These are phyloP conservation scores for Trachurus trachurus DNA, from an alignment of 2,797 vertebrate species.

Conservation along the genomic window DNA sequence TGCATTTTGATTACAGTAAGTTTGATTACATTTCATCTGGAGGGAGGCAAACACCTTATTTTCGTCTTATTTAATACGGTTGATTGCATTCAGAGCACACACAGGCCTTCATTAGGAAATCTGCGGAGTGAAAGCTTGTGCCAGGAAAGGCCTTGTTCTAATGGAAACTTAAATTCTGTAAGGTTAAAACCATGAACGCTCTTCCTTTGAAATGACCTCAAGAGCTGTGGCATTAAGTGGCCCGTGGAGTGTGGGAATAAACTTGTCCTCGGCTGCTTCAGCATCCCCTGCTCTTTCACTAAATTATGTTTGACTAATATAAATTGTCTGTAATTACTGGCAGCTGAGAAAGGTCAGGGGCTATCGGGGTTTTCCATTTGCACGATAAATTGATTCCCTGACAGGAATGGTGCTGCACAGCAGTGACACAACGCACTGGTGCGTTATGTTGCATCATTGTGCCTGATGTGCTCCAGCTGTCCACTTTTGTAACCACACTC, in stretches of 20 bases:
- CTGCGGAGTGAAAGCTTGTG: slow-evolving; percentile 5
- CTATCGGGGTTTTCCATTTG: slow-evolving; percentile 69
- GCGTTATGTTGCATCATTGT: slow-evolving; percentile 58
- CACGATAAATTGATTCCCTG: slow-evolving; percentile 63
- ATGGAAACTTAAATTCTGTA: slow-evolving; percentile 38
- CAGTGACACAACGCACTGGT: slow-evolving; percentile 30
- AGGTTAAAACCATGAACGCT: slow-evolving; percentile 23
- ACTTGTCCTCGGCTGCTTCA: slow-evolving; percentile 44
- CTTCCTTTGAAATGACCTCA: slow-evolving; percentile 39
- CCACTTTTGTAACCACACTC: slow-evolving; percentile 49
- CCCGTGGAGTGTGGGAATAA: slow-evolving; percentile 40
- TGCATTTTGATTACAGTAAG: slow-evolving; percentile 56
- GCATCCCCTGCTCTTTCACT: slow-evolving; percentile 44
- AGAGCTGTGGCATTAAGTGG: slow-evolving; percentile 37
- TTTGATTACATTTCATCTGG: slow-evolving; percentile 30
- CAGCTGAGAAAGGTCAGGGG: slow-evolving; percentile 58
- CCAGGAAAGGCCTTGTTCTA: background rate
- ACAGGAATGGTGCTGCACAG: slow-evolving; percentile 50
- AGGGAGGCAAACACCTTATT: slow-evolving; percentile 3
- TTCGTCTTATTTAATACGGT: slow-evolving; percentile 2
- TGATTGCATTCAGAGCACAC: slow-evolving; percentile 28
- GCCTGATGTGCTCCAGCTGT: slow-evolving; percentile 65
- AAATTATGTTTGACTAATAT: slow-evolving; percentile 67
- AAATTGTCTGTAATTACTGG: slow-evolving; percentile 72
- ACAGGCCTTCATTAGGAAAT: slow-evolving; percentile 27